These are phyloP conservation scores for Crossaster papposus DNA, from an alignment of 53 echinoderm and acorn worm species.

Conservation along the genomic window DNA sequence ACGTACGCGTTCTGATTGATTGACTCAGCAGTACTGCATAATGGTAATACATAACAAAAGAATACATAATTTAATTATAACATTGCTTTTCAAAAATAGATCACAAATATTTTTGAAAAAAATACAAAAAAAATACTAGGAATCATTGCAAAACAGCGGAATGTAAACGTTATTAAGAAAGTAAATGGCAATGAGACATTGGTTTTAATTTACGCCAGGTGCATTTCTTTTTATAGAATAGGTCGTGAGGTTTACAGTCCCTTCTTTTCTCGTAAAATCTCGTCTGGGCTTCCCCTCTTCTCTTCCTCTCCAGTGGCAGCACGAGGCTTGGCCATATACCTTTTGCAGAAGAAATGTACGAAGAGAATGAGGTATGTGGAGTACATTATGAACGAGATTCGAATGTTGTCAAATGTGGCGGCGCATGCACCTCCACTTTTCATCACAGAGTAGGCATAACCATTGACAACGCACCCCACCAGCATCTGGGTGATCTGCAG, in stretches of 20 bases:
- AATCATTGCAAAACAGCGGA: no score
- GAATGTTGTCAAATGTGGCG: constrained; percentile 70
- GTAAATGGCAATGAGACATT: no score
- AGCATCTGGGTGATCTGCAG: constrained; percentile 92
- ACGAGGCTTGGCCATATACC: constrained; percentile 63
- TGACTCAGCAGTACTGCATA: no score
- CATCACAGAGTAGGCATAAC: constrained; percentile 70
- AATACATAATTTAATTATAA: no score
- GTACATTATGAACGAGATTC: constrained; percentile 84
- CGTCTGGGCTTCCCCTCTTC: neutral
- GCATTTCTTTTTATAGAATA: neutral
- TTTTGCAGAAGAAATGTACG: constrained; percentile 82
- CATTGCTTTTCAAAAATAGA: no score
- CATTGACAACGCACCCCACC: constrained; percentile 86
- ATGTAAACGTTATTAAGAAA: no score
- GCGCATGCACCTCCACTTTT: constrained; percentile 81
- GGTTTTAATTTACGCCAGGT: no score
- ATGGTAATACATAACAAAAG: no score
- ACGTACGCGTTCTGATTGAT: no score
- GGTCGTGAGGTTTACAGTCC: neutral
- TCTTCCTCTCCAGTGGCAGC: neutral
- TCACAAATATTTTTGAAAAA: neutral
- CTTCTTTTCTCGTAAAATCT: constrained; percentile 41
- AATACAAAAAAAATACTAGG: no score
- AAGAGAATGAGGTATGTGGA: constrained; percentile 93